Evolutionary conservation across 2,888 invertebrate species (phyloP).

Genomic region (Chymomyza amoena): DNA sequence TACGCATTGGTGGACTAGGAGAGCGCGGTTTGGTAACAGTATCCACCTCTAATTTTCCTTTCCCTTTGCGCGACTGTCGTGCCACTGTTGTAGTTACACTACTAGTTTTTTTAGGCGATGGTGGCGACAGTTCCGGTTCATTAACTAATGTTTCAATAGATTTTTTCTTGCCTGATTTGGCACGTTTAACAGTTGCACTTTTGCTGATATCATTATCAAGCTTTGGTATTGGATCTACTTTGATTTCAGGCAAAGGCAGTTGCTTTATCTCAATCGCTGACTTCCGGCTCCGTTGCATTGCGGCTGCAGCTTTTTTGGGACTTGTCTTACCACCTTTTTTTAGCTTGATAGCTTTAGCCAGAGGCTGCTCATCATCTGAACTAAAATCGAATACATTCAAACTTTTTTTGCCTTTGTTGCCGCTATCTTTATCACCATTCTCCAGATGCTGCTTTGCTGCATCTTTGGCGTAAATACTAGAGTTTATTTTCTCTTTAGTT

Average conservation of each 20-base stretch:
- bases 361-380: conserved; percentile 81
- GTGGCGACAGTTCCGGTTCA: conserved; percentile 37
- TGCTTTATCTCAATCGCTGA: conserved; percentile 19
- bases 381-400: conserved; percentile 79
- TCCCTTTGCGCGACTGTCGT: conserved; percentile 51
- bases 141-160: conserved; percentile 29
- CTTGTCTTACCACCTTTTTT: conserved; percentile 64
- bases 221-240: not conserved
- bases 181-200: conserved; percentile 18
- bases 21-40: conserved; percentile 19
- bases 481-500: conserved; percentile 59
- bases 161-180: conserved; percentile 54
- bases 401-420: conserved; percentile 47
- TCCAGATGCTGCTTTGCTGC: conserved; percentile 45
- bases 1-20: conserved; percentile 51
- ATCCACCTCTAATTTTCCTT: conserved; percentile 32
- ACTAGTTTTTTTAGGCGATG: conserved; percentile 54
- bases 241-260: conserved; percentile 2
- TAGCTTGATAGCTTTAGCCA: conserved; percentile 77
- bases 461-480: conserved; percentile 60
- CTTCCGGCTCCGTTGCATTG: conserved; percentile 43
- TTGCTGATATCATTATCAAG: conserved; percentile 5
- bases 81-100: conserved; percentile 16
- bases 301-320: conserved; percentile 33
- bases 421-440: conserved; percentile 42